Conservation (phyloP, 1,140 invertebrate species). For the Drosophila azteca region DNA sequence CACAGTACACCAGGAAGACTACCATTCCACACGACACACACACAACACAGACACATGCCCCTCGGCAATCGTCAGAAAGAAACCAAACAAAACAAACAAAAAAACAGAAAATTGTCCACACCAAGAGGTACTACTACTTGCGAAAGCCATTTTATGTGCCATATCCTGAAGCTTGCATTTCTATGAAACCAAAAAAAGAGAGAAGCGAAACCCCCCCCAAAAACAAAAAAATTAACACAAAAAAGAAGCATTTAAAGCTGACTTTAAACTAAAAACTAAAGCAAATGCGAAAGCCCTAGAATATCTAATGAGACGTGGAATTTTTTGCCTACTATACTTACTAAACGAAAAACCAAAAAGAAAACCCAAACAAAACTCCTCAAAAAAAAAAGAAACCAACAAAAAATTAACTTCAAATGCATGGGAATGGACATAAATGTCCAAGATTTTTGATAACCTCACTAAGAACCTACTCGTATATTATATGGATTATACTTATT, state of each 20-base stretch:
- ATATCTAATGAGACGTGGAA: background rate
- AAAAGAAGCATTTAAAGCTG: conserved; percentile 34
- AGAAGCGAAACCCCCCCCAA: conserved; percentile 1
- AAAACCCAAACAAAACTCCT: conserved; percentile 5
- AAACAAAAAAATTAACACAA: conserved; percentile 9
- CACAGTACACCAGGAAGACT: conserved; percentile 33
- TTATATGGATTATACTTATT: conserved; percentile 34
- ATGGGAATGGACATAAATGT: conserved; percentile 27
- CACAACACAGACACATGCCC: conserved; percentile 53
- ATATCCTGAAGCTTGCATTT: conserved; percentile 81
- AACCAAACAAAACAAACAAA: background rate
- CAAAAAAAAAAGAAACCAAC: background rate
- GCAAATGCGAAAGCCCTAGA: too few species aligned
- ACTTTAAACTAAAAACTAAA: conserved; percentile 17
- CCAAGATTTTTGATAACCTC: conserved; percentile 55
- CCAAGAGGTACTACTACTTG: conserved; percentile 23
- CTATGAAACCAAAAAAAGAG: conserved; percentile 36
- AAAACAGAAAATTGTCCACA: conserved; percentile 32
- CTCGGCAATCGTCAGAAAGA: conserved; percentile 67
- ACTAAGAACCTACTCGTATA: conserved; percentile 48
- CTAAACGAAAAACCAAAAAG: background rate
- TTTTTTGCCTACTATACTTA: conserved; percentile 29
- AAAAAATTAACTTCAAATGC: conserved; percentile 35
- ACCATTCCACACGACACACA: conserved; percentile 18
- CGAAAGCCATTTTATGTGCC: conserved; percentile 63